These are phyloP conservation scores for Penaeus chinensis DNA, from an alignment of 1,140 invertebrate species.

Conservation along the genomic window DNA sequence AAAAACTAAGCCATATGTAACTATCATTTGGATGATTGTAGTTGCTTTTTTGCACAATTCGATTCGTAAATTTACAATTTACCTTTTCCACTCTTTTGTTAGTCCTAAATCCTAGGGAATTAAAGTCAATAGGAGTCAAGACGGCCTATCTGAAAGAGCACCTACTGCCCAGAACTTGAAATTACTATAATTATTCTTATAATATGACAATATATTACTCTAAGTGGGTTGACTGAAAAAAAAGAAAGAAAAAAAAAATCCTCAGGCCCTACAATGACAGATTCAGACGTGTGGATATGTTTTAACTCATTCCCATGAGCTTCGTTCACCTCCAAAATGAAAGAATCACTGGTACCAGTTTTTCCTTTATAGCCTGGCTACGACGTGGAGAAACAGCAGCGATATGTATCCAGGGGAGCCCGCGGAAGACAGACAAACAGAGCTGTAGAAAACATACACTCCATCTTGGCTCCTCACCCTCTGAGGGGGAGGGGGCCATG, in stretches of 20 bases:
- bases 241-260: neutral
- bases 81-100: constrained; percentile 6
- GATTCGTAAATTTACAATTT: constrained; percentile 29
- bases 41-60: constrained; percentile 16
- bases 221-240: constrained; percentile 45
- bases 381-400: constrained; percentile 28
- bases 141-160: neutral
- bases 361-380: constrained; percentile 1
- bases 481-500: neutral
- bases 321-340: constrained; percentile 41
- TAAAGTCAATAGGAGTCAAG: neutral
- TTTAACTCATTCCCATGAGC: constrained; percentile 57
- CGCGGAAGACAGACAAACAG: constrained; percentile 52
- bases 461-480: neutral
- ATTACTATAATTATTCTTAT: constrained; percentile 1
- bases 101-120: constrained; percentile 11
- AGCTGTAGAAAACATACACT: constrained; percentile 41
- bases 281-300: constrained; percentile 47
- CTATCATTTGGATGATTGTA: constrained; percentile 15
- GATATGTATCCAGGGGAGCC: constrained; percentile 56
- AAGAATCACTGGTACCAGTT: constrained; percentile 36
- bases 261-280: constrained; percentile 44
- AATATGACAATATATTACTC: constrained; percentile 56
- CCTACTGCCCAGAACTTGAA: neutral
- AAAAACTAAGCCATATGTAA: constrained; percentile 35